phyloP scores from a whole-genome alignment of 2,888 invertebrate species.

The Galeopsomyia nigrocyanea region DNA sequence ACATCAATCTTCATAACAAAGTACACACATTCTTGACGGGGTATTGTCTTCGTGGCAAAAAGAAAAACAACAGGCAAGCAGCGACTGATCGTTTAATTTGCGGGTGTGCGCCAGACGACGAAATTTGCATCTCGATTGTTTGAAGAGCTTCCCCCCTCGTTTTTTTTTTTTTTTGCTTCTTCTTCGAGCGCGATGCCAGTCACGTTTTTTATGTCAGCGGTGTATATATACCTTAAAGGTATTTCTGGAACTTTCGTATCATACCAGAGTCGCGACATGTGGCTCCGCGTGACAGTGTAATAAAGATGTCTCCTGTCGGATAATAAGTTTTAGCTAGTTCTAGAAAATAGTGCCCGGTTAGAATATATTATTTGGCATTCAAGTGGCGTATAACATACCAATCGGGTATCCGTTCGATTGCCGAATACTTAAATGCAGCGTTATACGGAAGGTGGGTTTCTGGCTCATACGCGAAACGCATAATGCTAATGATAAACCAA shows the following conservation, averaged over 20 bases:
- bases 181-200: background rate
- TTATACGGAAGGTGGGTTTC: conserved; percentile 53
- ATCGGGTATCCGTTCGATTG: conserved; percentile 34
- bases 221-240: background rate
- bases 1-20: too few relatives aligned
- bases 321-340: conserved; percentile 2
- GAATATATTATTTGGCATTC: conserved; percentile 39
- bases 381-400: background rate
- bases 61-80: too few relatives aligned
- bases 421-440: conserved; percentile 34
- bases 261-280: too few relatives aligned
- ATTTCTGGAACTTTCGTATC: conserved; percentile 16
- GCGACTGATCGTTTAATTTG: too few relatives aligned
- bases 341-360: conserved; percentile 25
- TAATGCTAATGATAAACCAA: conserved; percentile 11
- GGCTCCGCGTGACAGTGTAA: conserved; percentile 10
- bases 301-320: conserved; percentile 14
- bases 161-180: too few relatives aligned
- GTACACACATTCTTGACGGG: too few relatives aligned
- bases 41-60: too few relatives aligned
- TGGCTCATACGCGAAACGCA: conserved; percentile 45
- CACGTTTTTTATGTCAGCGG: background rate
- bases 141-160: too few relatives aligned
- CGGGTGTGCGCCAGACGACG: too few relatives aligned
- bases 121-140: too few relatives aligned